Evolutionary conservation across 2,888 invertebrate species (phyloP), one percentile per base, ranked within the genome.

Genomic region (Pherbina coryleti): DNA sequence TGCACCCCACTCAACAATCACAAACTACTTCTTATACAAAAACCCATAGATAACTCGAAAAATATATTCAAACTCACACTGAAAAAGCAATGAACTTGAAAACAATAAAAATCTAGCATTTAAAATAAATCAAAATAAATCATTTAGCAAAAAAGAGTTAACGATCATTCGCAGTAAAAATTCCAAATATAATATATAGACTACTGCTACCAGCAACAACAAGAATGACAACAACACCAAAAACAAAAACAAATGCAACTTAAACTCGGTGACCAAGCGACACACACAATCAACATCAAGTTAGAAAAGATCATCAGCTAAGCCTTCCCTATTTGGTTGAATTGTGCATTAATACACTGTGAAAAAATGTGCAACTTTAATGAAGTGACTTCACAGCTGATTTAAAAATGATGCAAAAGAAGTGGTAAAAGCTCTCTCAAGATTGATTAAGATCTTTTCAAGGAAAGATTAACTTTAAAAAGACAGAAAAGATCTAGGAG

Each of bases 231-330:
- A 37, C 37, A 22, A 57, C 19, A 19, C 55, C 55, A 19, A 57
- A 4, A 37, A 37, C 37, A 37, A 14, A 11, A 57, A 57, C 7
- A 57, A 57, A 25, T 22, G 25, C 25, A 57, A 57, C 22, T 7
- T 25, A 7, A 11, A 69, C 69, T 69, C 49, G 17, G 57, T 72
- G 72, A 72, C 72, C 72, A 72, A 73, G 37, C 60, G 17, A 73
- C 73, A 60, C 19, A 51, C 64, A 64, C 44, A 69, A 25, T 14
- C 69, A 22, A n/a, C 44, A 37, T 37, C 69, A 22, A 11, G 11
- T 19, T 22, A 51, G 17, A 3, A 28, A 49, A 37, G 0, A 37
- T 51, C 49, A 44, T 9, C 69, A 22, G 11, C 22, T 17, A 49
- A 44, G 14, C 9, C 57, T 57, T 57, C 44, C 44, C 44, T 11